phyloP scores from a whole-genome alignment of 2,113 vertebrate species.

The Cromileptes altivelis region DNA sequence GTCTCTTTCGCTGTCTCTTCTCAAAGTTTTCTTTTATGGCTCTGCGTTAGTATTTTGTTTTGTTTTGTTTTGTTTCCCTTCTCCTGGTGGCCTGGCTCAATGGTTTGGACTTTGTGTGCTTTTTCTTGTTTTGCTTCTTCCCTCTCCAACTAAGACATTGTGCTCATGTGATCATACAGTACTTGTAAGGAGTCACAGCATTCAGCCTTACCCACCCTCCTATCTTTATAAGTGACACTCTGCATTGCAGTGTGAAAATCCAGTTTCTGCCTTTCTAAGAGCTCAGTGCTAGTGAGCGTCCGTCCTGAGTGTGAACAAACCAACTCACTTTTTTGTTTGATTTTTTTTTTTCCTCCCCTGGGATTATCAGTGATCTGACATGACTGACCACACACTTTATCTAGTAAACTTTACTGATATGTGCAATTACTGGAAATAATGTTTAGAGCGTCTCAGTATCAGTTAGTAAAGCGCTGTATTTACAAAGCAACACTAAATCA shows the following conservation, averaged over 20 bases:
- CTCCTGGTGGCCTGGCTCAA: slow-evolving; percentile 83
- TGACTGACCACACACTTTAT: background rate
- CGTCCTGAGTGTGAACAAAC: slow-evolving; percentile 60
- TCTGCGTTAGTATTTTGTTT: slow-evolving; percentile 64
- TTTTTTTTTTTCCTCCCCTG: no score
- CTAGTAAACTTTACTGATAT: background rate
- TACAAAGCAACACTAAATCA: slow-evolving; percentile 23
- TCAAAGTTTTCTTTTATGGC: slow-evolving; percentile 55
- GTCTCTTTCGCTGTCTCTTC: slow-evolving; percentile 68
- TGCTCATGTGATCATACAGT: slow-evolving; percentile 32
- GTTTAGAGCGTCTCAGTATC: slow-evolving; percentile 5
- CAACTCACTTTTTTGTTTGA: slow-evolving; percentile 8
- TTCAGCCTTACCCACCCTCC: background rate
- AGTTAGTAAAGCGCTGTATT: slow-evolving; percentile 47
- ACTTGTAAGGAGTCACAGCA: slow-evolving; percentile 20
- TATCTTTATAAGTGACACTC: background rate
- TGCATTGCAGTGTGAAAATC: slow-evolving; percentile 7
- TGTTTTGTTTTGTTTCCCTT: slow-evolving; percentile 29
- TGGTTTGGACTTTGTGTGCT: slow-evolving; percentile 80
- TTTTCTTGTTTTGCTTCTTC: slow-evolving; percentile 49
- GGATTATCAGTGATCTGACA: background rate
- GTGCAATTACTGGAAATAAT: background rate
- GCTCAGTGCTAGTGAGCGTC: slow-evolving; percentile 58
- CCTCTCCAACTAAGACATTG: slow-evolving; percentile 26
- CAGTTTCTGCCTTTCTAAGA: slow-evolving; percentile 19